Evolutionary conservation across 1,140 invertebrate species (phyloP).

Genomic region (Bombus pascuorum): DNA sequence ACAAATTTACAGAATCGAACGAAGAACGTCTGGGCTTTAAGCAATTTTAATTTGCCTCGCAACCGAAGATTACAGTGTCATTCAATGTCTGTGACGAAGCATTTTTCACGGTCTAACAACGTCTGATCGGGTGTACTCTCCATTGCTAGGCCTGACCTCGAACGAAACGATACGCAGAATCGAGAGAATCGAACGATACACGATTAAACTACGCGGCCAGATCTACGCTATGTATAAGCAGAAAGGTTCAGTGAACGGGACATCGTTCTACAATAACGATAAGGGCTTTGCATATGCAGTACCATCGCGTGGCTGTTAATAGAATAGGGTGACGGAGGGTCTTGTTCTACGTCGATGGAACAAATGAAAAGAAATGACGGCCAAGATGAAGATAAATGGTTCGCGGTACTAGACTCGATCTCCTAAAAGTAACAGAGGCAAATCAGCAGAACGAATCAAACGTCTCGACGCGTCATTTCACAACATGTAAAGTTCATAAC

Average conservation of each 20-base stretch:
- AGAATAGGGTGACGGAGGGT: constrained; percentile 57
- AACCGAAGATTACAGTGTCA: neutral
- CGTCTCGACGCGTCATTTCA: constrained; percentile 21
- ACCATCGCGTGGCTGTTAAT: constrained; percentile 47
- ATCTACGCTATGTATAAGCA: constrained; percentile 13
- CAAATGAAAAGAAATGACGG: constrained; percentile 67
- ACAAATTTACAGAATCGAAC: neutral
- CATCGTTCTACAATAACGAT: constrained; percentile 56
- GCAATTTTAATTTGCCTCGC: neutral
- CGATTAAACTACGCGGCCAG: neutral
- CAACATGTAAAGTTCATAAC: constrained; percentile 31
- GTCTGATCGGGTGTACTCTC: neutral
- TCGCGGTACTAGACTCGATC: constrained; percentile 55
- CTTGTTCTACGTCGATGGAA: constrained; percentile 54
- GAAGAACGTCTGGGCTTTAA: neutral
- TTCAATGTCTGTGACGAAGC: constrained; percentile 14
- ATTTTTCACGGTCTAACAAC: neutral
- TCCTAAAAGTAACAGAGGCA: constrained; percentile 61
- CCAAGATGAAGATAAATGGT: constrained; percentile 63
- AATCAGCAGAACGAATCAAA: constrained; percentile 51
- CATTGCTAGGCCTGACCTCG: neutral
- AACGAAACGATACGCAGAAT: constrained; percentile 9
- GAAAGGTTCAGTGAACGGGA: constrained; percentile 59
- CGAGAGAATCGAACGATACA: neutral
- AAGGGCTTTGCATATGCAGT: constrained; percentile 56